These are phyloP conservation scores for Anneissia japonica DNA, from an alignment of 35 echinoderm and acorn worm species.

Conservation along the genomic window DNA sequence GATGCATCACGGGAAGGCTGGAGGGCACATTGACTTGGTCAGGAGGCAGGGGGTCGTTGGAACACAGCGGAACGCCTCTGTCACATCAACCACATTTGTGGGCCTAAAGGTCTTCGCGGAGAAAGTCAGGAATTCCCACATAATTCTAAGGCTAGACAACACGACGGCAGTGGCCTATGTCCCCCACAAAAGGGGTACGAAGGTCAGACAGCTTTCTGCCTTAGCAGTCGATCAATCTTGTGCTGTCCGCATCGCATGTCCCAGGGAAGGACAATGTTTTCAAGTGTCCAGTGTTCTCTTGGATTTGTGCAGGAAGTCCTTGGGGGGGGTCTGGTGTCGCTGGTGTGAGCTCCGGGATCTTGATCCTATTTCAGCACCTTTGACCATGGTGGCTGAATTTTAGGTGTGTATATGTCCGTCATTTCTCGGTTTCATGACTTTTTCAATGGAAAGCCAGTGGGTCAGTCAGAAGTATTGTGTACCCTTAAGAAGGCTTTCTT, in stretches of 20 bases:
- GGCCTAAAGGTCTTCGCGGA: background rate
- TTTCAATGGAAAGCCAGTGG: background rate
- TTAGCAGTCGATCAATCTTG: no score
- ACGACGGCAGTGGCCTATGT: no score
- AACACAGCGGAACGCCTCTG: background rate
- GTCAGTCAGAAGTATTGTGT: background rate
- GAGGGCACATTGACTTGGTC: background rate
- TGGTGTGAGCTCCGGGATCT: slow-evolving; percentile 8
- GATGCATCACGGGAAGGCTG: background rate
- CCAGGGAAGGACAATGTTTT: background rate
- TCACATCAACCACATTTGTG: background rate
- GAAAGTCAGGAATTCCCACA: no score
- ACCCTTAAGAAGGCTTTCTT: background rate
- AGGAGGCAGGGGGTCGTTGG: background rate
- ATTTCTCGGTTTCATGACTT: slow-evolving; percentile 17
- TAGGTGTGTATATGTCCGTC: slow-evolving; percentile 15
- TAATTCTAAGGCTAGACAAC: no score
- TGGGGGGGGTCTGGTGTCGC: slow-evolving; percentile 10
- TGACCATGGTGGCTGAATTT: background rate
- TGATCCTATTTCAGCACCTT: background rate
- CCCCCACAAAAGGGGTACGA: no score
- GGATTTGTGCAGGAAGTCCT: background rate
- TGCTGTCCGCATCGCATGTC: background rate
- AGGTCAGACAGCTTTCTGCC: no score
- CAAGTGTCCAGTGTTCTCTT: background rate